phyloP scores from a whole-genome alignment of 2,888 invertebrate genomes.

The Ormyrus thymus region DNA sequence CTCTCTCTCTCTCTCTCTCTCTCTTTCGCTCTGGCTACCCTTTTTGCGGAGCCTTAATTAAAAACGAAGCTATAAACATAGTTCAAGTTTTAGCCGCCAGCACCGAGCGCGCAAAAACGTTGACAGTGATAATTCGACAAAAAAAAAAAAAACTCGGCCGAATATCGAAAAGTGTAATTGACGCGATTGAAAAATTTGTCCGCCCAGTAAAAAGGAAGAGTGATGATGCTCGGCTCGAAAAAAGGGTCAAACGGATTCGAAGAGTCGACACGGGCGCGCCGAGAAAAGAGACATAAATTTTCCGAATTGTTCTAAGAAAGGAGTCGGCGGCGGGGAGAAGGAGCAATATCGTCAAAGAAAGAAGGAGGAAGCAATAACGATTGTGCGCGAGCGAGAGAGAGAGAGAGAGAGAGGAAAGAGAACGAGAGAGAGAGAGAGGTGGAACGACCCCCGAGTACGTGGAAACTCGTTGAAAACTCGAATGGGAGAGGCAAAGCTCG shows the following conservation, averaged over 20 bases:
- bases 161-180: background rate
- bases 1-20: too few relatives aligned
- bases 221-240: background rate
- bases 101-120: too few relatives aligned
- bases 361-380: background rate
- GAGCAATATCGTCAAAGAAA: conserved; percentile 17
- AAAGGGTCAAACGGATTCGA: background rate
- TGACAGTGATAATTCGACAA: too few relatives aligned
- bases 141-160: background rate
- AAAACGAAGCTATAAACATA: background rate
- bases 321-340: background rate
- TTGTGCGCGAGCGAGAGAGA: background rate
- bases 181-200: background rate
- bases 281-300: conserved; percentile 28
- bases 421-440: background rate
- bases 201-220: conserved; percentile 1
- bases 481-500: conserved; percentile 37
- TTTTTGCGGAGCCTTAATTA: background rate
- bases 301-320: conserved; percentile 29
- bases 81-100: too few relatives aligned
- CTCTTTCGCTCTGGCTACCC: background rate
- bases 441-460: conserved; percentile 11
- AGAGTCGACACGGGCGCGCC: background rate
- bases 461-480: conserved; percentile 55
- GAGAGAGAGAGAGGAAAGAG: background rate